Conservation (phyloP, 2,113 vertebrate genomes). For the Gobius niger region DNA sequence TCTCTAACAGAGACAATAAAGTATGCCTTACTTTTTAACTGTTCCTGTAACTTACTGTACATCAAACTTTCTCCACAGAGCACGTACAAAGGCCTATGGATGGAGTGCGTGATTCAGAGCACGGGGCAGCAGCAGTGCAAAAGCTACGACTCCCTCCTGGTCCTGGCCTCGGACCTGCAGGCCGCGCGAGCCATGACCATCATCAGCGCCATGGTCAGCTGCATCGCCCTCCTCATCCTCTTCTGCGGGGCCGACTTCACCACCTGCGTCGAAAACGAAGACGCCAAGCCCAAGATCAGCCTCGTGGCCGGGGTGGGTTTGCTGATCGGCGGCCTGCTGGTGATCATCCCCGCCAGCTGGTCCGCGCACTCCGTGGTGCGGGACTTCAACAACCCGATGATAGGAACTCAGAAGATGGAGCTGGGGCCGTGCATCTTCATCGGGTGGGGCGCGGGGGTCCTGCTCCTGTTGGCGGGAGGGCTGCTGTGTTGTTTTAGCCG, state of each 20-base stretch:
- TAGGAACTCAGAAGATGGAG: conserved; percentile 44
- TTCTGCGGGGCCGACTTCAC: conserved; percentile 78
- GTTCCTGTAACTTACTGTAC: too few relatives aligned
- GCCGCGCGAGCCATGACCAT: conserved; percentile 78
- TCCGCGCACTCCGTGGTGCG: conserved; percentile 61
- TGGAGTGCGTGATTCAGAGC: conserved; percentile 78
- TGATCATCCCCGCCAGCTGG: conserved; percentile 79
- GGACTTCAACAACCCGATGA: conserved; percentile 66
- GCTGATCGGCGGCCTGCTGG: conserved; percentile 72
- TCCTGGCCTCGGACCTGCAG: conserved; percentile 69
- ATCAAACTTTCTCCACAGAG: conserved; percentile 30
- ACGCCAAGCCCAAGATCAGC: conserved; percentile 73
- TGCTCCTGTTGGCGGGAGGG: conserved; percentile 75
- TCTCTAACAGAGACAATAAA: too few relatives aligned
- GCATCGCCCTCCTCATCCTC: conserved; percentile 69
- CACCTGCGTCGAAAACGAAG: conserved; percentile 74
- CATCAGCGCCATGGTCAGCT: conserved; percentile 68
- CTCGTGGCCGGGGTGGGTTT: conserved; percentile 67
- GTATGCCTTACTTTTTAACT: too few relatives aligned
- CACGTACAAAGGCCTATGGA: conserved; percentile 76
- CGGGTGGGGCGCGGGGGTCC: conserved; percentile 72
- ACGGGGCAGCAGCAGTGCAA: conserved; percentile 84
- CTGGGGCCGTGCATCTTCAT: conserved; percentile 77
- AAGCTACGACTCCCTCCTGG: conserved; percentile 75
- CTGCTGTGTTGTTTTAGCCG: conserved; percentile 80